These are phyloP conservation scores for Dromius quadrimaculatus DNA, from an alignment of 2,888 invertebrate genomes.

Conservation along the genomic window DNA sequence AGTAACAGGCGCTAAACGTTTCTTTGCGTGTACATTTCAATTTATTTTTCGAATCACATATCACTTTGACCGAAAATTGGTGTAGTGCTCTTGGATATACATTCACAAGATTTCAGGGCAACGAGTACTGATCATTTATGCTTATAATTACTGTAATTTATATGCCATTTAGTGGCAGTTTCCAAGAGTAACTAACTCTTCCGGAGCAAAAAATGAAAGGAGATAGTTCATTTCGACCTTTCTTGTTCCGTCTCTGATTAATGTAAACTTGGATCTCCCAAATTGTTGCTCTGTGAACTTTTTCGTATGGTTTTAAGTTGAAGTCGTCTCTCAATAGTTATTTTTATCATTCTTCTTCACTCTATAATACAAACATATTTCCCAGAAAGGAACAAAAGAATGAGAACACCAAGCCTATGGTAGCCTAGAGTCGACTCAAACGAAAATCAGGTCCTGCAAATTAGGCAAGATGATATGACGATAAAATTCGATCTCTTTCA, in stretches of 20 bases:
- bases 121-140: constrained; percentile 44
- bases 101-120: constrained; percentile 32
- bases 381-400: background rate
- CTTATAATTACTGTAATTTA: constrained; percentile 52
- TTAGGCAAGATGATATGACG: too few species aligned
- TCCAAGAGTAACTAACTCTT: constrained; percentile 11
- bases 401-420: background rate
- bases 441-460: too few species aligned
- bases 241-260: background rate
- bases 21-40: constrained; percentile 49
- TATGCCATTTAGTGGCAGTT: constrained; percentile 52
- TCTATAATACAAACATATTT: too few species aligned
- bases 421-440: too few species aligned
- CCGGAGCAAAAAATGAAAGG: background rate
- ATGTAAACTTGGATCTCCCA: background rate
- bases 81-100: constrained; percentile 1
- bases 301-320: background rate
- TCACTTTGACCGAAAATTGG: constrained; percentile 27
- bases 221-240: background rate
- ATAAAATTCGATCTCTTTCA: background rate
- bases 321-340: background rate
- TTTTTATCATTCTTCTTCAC: background rate
- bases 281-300: background rate
- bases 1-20: constrained; percentile 32
- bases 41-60: constrained; percentile 40